phyloP scores from a whole-genome alignment of 2,888 invertebrate genomes.

The Phorcus lineatus region DNA sequence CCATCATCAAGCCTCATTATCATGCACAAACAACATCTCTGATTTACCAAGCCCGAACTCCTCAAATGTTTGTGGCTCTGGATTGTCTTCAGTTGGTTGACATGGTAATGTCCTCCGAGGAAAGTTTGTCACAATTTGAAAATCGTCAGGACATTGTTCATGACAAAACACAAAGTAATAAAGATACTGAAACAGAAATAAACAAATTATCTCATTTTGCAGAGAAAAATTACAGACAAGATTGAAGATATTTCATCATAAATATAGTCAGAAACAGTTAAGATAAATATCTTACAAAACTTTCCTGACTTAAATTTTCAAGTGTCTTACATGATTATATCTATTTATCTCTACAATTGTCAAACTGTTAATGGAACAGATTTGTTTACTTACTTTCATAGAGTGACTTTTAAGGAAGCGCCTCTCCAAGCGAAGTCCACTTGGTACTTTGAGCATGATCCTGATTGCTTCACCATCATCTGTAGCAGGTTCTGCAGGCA shows the following conservation, averaged over 20 bases:
- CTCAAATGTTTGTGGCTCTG: constrained; percentile 80
- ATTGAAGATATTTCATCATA: too few relatives aligned
- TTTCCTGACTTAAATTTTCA: too few relatives aligned
- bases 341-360: too few relatives aligned
- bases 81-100: constrained; percentile 76
- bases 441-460: constrained; percentile 93
- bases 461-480: constrained; percentile 84
- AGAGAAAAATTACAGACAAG: too few relatives aligned
- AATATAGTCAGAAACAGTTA: background rate
- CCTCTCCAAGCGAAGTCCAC: constrained; percentile 90
- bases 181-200: constrained; percentile 83
- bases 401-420: constrained; percentile 89
- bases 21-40: constrained; percentile 95
- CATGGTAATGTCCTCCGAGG: constrained; percentile 89
- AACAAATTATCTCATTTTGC: constrained; percentile 1
- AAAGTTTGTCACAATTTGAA: constrained; percentile 96
- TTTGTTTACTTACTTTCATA: constrained; percentile 81
- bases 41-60: constrained; percentile 90
- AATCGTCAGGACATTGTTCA: constrained; percentile 92
- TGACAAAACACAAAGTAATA: constrained; percentile 97
- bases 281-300: too few relatives aligned
- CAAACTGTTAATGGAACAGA: background rate
- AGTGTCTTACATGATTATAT: too few relatives aligned
- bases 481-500: constrained; percentile 84
- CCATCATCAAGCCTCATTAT: constrained; percentile 85